Conservation (phyloP, 1,140 invertebrate genomes). For the Phenacoccus solenopsis region DNA sequence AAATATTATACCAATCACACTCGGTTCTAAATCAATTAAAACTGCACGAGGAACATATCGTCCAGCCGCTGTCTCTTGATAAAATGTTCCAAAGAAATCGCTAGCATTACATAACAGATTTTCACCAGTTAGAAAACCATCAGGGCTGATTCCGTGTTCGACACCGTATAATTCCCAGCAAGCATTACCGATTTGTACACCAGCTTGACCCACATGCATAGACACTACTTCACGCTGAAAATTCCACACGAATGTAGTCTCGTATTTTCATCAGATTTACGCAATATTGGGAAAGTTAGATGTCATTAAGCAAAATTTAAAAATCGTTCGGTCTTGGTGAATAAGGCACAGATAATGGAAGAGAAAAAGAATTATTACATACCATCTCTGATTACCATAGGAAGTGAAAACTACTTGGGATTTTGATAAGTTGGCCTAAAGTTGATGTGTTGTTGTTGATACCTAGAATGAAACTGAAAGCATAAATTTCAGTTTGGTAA, state of each 20-base stretch:
- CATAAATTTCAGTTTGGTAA: neutral
- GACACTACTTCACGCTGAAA: constrained; percentile 19
- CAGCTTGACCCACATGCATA: constrained; percentile 45
- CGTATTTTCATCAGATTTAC: no score
- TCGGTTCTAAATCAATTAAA: constrained; percentile 47
- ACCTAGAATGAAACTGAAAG: neutral
- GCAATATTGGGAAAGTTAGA: no score
- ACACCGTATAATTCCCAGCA: constrained; percentile 50
- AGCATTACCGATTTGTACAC: constrained; percentile 71
- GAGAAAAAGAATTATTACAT: neutral
- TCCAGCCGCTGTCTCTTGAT: constrained; percentile 49
- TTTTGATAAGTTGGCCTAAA: neutral
- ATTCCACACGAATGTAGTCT: neutral
- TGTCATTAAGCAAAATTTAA: no score
- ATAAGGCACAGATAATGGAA: neutral
- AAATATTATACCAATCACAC: constrained; percentile 21
- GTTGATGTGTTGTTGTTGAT: neutral
- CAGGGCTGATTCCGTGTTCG: constrained; percentile 64
- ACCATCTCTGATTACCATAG: neutral
- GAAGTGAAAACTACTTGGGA: neutral
- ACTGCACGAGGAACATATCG: constrained; percentile 63
- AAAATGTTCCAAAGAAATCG: constrained; percentile 49
- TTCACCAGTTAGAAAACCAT: constrained; percentile 36
- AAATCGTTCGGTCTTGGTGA: no score
- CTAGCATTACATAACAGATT: neutral